A percentile compares a stretch with the other conserved stretches of the same genome.
Conservation (phyloP, 1,140 invertebrate species). For the Trichonephila clavata region DNA sequence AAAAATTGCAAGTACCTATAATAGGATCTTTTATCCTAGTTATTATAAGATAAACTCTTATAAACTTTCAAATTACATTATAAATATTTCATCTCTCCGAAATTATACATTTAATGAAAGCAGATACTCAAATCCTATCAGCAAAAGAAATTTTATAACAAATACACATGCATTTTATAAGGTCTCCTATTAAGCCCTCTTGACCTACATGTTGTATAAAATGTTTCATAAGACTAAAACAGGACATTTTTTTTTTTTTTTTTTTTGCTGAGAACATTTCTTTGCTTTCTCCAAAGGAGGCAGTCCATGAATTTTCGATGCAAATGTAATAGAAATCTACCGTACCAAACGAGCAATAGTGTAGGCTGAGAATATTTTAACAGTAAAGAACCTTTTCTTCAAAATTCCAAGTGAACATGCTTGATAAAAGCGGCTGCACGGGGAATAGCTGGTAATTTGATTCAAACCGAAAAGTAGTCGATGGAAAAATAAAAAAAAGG, state of each 20-base stretch:
- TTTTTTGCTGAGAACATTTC: neutral
- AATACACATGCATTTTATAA: neutral
- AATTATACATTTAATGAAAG: neutral
- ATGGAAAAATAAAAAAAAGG: neutral
- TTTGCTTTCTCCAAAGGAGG: neutral
- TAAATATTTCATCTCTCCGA: neutral
- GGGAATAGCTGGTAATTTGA: neutral
- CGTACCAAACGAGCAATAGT: neutral
- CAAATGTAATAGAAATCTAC: conserved; percentile 44
- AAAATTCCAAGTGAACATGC: neutral
- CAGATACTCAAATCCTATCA: neutral
- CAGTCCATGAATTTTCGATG: conserved; percentile 45
- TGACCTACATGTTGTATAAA: neutral
- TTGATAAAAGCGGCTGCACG: neutral
- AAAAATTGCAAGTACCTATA: neutral
- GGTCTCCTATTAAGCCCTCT: neutral
- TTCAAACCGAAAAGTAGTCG: neutral
- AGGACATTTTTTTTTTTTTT: neutral
- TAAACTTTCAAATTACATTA: neutral
- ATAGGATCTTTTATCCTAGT: neutral
- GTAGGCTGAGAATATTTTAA: conserved; percentile 26
- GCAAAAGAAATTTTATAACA: neutral
- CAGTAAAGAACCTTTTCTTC: neutral
- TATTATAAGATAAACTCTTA: neutral
- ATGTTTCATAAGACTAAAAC: neutral